A percentile compares a stretch with the other conserved stretches of the same genome.
Conservation (phyloP, 2,888 invertebrate species). For the Drosophila dives region DNA sequence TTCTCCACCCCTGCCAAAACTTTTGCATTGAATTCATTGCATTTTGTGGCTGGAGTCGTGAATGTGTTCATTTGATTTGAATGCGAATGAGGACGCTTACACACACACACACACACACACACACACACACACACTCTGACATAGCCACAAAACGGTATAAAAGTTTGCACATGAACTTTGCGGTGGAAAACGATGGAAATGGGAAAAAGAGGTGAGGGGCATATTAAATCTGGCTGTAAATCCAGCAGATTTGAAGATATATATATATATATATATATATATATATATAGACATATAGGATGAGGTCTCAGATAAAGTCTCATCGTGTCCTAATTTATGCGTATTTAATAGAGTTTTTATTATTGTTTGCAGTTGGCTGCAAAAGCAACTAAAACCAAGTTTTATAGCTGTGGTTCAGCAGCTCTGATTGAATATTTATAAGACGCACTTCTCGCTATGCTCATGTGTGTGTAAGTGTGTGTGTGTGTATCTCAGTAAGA, state of each 20-base stretch:
- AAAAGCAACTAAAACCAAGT: conserved; percentile 44
- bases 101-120: conserved; percentile 2
- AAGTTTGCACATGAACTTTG: conserved; percentile 73
- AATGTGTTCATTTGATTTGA: conserved; percentile 79
- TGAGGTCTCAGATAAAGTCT: conserved; percentile 23
- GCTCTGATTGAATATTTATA: conserved; percentile 74
- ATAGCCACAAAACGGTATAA: conserved; percentile 64
- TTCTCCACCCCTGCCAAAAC: conserved; percentile 33
- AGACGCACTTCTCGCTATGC: conserved; percentile 7
- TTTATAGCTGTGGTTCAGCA: conserved; percentile 51
- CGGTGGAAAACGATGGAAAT: neutral
- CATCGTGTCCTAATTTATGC: conserved; percentile 71
- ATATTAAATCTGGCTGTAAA: conserved; percentile 65
- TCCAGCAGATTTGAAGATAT: conserved; percentile 20
- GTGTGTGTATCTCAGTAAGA: neutral
- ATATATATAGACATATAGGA: conserved; percentile 4
- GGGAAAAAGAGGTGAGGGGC: neutral
- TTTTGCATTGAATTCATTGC: conserved; percentile 78
- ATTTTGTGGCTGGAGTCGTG: conserved; percentile 68
- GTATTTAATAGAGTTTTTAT: conserved; percentile 79
- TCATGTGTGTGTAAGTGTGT: neutral
- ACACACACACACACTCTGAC: neutral
- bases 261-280: neutral
- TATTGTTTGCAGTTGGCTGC: conserved; percentile 69
- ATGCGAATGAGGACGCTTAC: conserved; percentile 38